Evolutionary conservation across 92 coral and sea anemone genomes (phyloP), one percentile per base, ranked within the genome.

Genomic region (Isaurus tuberculatus): DNA sequence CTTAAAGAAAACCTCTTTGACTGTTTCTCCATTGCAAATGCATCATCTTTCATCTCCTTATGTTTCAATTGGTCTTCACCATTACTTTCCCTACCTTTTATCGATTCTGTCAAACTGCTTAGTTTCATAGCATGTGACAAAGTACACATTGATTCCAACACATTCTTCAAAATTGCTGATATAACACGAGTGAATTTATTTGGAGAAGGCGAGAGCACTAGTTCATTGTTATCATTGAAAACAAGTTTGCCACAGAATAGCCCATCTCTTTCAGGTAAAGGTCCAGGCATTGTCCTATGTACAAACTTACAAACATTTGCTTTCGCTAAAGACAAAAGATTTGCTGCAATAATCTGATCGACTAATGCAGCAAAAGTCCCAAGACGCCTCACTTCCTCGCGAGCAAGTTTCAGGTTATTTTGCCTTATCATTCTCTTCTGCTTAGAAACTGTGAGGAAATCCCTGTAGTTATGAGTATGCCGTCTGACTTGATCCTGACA

Each of bases 401-500:
- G 90, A 34, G 99, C 99, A 79, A 88, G 93, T 57, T 84, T 90
- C 25, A 97, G 89, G 84, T 97, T 97, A 29, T 85, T 88, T 29
- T 86, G 89, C 63, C 98, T 87, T 31, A 91, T 75, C 28, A 49
- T 63, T 66, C 91, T 91, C 84, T 90, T 94, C 84, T 87, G 90
- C 83, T 92, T 97, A 5, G 95, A 94, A 46, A 92, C 73, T 49
- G 98, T 87, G n/a, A 97, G 80, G 2, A 98, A 97, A 68, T 93
- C 98, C 48, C 75, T 95, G 74, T 89, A 93, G 75, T 97, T 92
- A 26, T 86, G 94, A 10, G 82, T 86, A 57, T 97, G 98, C 20
- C 88, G 90, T 36, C 84, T 86, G 66, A 97, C 91, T 72, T 94
- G 99, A 28, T 91, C 92, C 70, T 97, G 94, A 32, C 99, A 97